Base-by-base conservation (phyloP, 2,888 invertebrate species). In the Parochlus steinenii region DNA sequence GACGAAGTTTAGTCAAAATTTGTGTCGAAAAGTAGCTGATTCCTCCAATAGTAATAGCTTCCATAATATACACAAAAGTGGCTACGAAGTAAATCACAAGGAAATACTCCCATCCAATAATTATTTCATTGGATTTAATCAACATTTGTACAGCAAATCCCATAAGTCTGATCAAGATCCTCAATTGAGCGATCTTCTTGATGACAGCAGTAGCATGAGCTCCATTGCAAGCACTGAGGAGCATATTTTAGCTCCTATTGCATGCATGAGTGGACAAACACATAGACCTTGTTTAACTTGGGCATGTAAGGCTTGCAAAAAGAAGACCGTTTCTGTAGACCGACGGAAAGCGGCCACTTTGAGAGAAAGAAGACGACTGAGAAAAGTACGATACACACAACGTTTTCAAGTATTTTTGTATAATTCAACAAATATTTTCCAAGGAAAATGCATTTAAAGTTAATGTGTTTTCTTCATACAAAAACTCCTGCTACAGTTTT, bases 231-330 rank as follows among this genome's bases (percentile, higher is more conserved):
- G 32, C 3, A 28, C n/a, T 15, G 31, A 31, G 12, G 58, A 58
- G 43, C 58, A 58, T 45, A 58, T 59, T 22, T 44, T 59, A 44
- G 52, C 61, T 28, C 55, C 67, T 40, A 45, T 59, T 46, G 48
- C 57, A 45, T 55, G 66, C 52, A 52, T 65, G 47, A 49, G 57
- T 40, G 52, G 56, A 4, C 56, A 54, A 41, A 50, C 50, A 17
- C 39, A 72, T 31, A 64, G 85, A 41, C 71, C 83, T 41, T 95
- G 93, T 50, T 65, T 95, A 25, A 72, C 92, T 8, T 95, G 93
- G 93, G 93, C 93, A 3, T 95, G 95, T 58, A 93, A 93, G 53
- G 90, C 92, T 1, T 93, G 93, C 62, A 93, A 93, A 59, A 79
- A 89, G 62, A 92, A 93, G 63, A 89, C 83, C 11, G 89, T 92